Base-by-base conservation (phyloP, 2,797 vertebrate genomes). In the Syngnathus acus region DNA sequence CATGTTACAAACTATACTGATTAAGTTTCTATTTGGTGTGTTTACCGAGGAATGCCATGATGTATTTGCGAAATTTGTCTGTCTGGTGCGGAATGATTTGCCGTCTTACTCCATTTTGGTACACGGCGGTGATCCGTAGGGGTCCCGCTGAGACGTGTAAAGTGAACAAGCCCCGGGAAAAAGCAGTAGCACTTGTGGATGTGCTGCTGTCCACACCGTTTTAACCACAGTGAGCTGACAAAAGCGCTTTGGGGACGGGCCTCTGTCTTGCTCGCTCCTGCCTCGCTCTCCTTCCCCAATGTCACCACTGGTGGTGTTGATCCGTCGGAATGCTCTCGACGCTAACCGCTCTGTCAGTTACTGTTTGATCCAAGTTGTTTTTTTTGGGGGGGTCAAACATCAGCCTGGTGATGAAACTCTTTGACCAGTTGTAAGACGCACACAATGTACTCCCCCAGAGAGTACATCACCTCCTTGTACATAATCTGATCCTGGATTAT, bases 61-160 rank as follows among this genome's bases (percentile, higher is more conserved):
- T 61, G 19, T 37, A 6, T 58, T 58, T 58, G 55, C 13, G 17
- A 37, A 7, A 37, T 58, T 58, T 58, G 14, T 61, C 58, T 43
- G 38, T 43, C 59, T 21, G 59, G 7, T 45, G 37, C 14, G 23
- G 64, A 53, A 74, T 48, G 48, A 47, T 50, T 68, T 5, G 43
- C 57, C 66, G 23, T 67, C 40, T 75, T 64, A 69, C 68, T 80
- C 71, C 71, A 79, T 81, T 86, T 84, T 77, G 60, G 71, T 78
- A 65, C 64, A 16, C 17, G 42, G 40, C 4, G 55, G 68, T 64
- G 70, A 81, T 79, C 73, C 71, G 57, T 58, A 81, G 70, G 65
- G 78, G 77, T 86, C 82, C 67, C 86, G 87, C 87, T 83, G 77
- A 86, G 84, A 80, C 87, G 84, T 75, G 88, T 63, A 66, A 81